These are phyloP conservation scores for Osmerus mordax DNA, from an alignment of 2,113 vertebrate genomes.

Conservation along the genomic window DNA sequence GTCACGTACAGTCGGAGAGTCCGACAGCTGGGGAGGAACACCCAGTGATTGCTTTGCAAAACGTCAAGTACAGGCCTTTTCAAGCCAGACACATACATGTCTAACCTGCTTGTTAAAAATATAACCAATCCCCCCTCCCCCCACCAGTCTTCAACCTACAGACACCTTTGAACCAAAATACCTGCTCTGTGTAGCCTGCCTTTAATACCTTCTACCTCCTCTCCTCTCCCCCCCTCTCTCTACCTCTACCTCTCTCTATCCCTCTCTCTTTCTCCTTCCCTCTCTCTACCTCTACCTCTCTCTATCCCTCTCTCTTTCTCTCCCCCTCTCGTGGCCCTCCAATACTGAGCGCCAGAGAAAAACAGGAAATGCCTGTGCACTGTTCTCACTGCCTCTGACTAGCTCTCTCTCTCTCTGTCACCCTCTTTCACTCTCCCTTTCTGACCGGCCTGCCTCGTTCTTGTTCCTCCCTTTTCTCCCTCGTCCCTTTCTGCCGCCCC, in stretches of 20 bases:
- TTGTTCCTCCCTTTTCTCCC: background rate
- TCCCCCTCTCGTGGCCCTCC: slow-evolving; percentile 53
- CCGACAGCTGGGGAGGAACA: background rate
- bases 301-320: slow-evolving; percentile 15
- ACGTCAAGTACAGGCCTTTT: too few relatives aligned
- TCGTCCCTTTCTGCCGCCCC: slow-evolving; percentile 17
- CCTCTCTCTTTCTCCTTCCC: slow-evolving; percentile 23
- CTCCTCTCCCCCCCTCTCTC: background rate
- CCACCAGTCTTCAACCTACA: slow-evolving; percentile 37
- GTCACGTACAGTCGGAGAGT: background rate
- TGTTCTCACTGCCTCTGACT: slow-evolving; percentile 57
- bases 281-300: slow-evolving; percentile 31
- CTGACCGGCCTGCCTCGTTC: slow-evolving; percentile 13
- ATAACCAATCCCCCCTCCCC: slow-evolving; percentile 10
- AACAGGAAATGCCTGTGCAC: slow-evolving; percentile 75
- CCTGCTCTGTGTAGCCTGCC: slow-evolving; percentile 48
- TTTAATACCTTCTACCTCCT: slow-evolving; percentile 33
- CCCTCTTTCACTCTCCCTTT: slow-evolving; percentile 26
- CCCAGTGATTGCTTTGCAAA: background rate
- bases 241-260: slow-evolving; percentile 31
- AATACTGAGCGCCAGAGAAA: slow-evolving; percentile 37
- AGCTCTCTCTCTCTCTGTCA: slow-evolving; percentile 43
- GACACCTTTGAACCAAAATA: slow-evolving; percentile 33
- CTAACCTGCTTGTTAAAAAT: background rate
- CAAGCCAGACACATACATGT: background rate